phyloP scores from a whole-genome alignment of 2,797 vertebrate genomes.

The Rhinella marina region DNA sequence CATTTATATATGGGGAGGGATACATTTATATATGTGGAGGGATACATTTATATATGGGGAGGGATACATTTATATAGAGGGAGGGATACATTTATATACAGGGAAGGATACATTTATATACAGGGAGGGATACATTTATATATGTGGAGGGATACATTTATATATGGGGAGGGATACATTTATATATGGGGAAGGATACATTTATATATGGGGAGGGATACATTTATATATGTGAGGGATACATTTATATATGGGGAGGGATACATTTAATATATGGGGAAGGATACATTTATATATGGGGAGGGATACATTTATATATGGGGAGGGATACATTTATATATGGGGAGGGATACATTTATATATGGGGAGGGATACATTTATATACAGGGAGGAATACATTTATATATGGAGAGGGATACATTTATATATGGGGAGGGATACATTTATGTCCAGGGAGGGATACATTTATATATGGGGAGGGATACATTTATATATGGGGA shows the following conservation, averaged over 20 bases:
- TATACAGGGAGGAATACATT: not conserved
- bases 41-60: not conserved
- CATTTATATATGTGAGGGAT: too few species aligned
- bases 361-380: not conserved
- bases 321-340: not conserved
- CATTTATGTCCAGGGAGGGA: too few species aligned
- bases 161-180: not conserved
- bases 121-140: too few species aligned
- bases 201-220: too few species aligned
- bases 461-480: too few species aligned
- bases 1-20: not conserved
- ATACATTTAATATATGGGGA: not conserved
- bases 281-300: not conserved
- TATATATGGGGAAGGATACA: too few species aligned
- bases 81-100: too few species aligned
- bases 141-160: not conserved
- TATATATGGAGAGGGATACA: not conserved
- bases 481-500: too few species aligned
- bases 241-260: not conserved
- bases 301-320: not conserved
- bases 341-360: not conserved
- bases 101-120: too few species aligned
- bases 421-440: too few species aligned
- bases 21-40: not conserved
- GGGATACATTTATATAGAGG: too few species aligned